Conservation (phyloP, 2,113 vertebrate species). For the Otis tarda region DNA sequence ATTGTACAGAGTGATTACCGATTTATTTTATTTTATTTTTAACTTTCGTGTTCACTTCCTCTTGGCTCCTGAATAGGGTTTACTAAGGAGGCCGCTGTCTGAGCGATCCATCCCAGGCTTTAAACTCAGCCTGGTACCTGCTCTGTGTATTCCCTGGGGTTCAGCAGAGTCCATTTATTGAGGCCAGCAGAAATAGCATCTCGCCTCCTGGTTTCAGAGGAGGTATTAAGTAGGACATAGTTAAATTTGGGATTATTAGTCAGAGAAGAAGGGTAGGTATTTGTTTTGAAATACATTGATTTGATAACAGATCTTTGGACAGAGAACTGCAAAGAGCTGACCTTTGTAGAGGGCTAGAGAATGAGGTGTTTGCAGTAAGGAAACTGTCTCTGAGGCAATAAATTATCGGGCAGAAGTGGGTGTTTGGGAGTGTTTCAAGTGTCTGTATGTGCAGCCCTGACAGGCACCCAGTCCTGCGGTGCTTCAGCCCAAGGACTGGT, state of each 20-base stretch:
- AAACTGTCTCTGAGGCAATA: not conserved
- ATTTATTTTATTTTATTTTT: not conserved
- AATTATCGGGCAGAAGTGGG: not conserved
- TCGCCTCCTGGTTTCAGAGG: not conserved
- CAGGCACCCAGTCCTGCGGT: not conserved
- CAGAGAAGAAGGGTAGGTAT: not conserved
- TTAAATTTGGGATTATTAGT: slow-evolving; percentile 49
- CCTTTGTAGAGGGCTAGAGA: not conserved
- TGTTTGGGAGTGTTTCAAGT: not conserved
- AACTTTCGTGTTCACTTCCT: not conserved
- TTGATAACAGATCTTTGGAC: not conserved
- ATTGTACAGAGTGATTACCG: not conserved
- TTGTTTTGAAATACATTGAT: not conserved
- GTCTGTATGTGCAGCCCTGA: not conserved
- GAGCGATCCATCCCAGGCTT: not conserved
- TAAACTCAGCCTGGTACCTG: not conserved
- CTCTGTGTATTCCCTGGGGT: not conserved
- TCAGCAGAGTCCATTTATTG: not conserved
- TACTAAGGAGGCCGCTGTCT: not conserved
- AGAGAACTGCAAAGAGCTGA: not conserved
- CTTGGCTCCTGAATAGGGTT: not conserved
- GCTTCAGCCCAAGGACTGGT: not conserved
- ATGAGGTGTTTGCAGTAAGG: not conserved
- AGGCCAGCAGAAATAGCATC: slow-evolving; percentile 45
- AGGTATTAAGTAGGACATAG: slow-evolving; percentile 37